Base-by-base conservation (phyloP, 2,888 invertebrate genomes). In the Boloria euphrosyne region DNA sequence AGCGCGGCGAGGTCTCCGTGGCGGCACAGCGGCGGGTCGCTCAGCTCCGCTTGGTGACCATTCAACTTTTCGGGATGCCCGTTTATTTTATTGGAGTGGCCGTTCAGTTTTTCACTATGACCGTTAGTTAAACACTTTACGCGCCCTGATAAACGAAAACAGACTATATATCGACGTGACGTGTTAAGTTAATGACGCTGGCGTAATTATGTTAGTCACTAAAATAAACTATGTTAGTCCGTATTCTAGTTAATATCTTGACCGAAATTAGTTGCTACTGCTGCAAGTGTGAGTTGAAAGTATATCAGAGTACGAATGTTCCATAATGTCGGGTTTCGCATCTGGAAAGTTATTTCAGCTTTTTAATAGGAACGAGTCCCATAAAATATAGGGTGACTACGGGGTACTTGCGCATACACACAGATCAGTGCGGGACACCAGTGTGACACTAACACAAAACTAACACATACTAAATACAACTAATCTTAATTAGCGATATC, bases 91-190 rank as follows among this genome's bases (percentile, higher is more conserved):
- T 43, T 70, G 67, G 65, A 65, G 64, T 73, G 75, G 5, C 76
- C 75, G 64, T 80, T 80, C 60, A 75, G 63, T 68, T 83, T 82
- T 68, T 71, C 74, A 44, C 74, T 76, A 68, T 76, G 77, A 55
- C 79, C 82, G 73, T 79, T 81, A 54, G 67, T 71, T 68, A 70
- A 68, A 71, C 75, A 75, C 67, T 76, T 89, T 81, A 78, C 79
- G 75, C 84, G 86, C 75, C 90, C 91, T 91, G 86, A 86, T 84
- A 81, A 86, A 88, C 73, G 78, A 86, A 88, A 87, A 85, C 62
- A 73, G 76, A 75, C 77, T 72, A 78, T 82, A 80, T 83, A 83
- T 82, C 80, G 81, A 73, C 73, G 73, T 49, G 68, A 53, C 59
- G 38, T 72, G 74, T 79, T 73, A 73, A 73, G 74, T 74, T 76